phyloP scores from a whole-genome alignment of 2,888 invertebrate species.

The Pachycephus smyrnensis region DNA sequence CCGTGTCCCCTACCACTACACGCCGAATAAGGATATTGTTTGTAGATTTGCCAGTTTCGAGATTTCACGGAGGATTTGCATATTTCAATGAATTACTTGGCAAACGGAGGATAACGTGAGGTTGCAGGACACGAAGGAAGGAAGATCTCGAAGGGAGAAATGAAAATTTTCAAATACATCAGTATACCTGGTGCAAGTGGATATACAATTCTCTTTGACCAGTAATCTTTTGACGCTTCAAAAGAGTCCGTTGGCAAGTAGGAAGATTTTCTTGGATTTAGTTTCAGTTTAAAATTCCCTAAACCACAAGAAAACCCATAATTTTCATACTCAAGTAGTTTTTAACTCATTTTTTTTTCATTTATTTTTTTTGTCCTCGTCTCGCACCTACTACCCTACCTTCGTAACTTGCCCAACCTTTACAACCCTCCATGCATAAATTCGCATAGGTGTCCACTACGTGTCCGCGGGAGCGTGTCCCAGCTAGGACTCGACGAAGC shows the following conservation, averaged over 20 bases:
- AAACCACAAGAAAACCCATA: not conserved
- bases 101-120: not conserved
- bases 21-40: slow-evolving; percentile 17
- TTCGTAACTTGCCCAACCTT: not conserved
- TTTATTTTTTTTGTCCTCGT: not conserved
- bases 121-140: not conserved
- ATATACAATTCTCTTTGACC: not conserved
- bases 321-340: not conserved
- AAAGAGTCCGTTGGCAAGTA: not conserved
- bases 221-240: not conserved
- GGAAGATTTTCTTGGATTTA: not conserved
- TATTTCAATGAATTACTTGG: slow-evolving; percentile 9
- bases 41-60: slow-evolving; percentile 24
- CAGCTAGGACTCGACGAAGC: slow-evolving; percentile 1
- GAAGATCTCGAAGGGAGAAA: not conserved
- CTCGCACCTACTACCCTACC: not conserved
- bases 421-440: not conserved
- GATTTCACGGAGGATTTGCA: slow-evolving; percentile 21
- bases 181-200: not conserved
- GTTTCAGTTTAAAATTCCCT: not conserved
- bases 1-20: not conserved
- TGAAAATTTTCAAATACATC: not conserved
- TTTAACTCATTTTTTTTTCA: too few relatives aligned
- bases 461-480: slow-evolving; percentile 1
- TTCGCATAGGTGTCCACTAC: not conserved